A percentile compares a stretch with the other conserved stretches of the same genome.
phyloP scores from a whole-genome alignment of 2,888 invertebrate genomes.

The Athrips mouffetella region DNA sequence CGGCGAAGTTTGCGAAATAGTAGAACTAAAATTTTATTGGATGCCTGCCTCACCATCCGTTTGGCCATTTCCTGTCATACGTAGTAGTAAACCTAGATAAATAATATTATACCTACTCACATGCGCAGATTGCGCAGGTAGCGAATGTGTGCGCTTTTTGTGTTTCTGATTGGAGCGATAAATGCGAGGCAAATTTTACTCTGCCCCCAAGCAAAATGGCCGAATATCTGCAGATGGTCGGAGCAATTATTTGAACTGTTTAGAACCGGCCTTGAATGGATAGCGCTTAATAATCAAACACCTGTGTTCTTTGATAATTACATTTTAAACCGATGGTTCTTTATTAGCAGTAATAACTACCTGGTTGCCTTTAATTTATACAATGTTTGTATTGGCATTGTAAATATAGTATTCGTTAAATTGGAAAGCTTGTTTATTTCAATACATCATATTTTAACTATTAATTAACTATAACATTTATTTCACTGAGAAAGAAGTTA shows the following conservation, averaged over 20 bases:
- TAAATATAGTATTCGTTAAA: neutral
- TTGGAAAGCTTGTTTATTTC: too few species aligned
- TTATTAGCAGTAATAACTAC: slow-evolving; percentile 23
- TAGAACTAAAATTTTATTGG: too few species aligned
- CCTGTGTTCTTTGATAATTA: slow-evolving; percentile 21
- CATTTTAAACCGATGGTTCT: slow-evolving; percentile 21
- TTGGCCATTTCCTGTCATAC: too few species aligned
- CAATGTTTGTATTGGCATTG: slow-evolving; percentile 5
- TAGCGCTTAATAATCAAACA: slow-evolving; percentile 25
- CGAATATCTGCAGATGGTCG: slow-evolving; percentile 23
- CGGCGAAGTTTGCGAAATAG: too few species aligned
- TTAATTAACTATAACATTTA: neutral
- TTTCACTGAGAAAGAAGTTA: too few species aligned
- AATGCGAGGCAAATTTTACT: slow-evolving; percentile 13
- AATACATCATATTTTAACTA: too few species aligned
- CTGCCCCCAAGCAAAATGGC: slow-evolving; percentile 19
- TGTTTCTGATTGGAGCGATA: slow-evolving; percentile 4
- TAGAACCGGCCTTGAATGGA: slow-evolving; percentile 20
- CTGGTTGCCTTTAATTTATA: slow-evolving; percentile 21
- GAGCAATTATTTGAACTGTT: neutral
- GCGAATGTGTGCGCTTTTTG: slow-evolving; percentile 9
- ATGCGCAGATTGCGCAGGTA: too few species aligned
- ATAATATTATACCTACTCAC: too few species aligned
- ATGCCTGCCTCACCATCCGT: too few species aligned
- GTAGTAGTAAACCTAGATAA: too few species aligned